phyloP scores from a whole-genome alignment of 2,113 vertebrate species.

The Electrona antarctica region DNA sequence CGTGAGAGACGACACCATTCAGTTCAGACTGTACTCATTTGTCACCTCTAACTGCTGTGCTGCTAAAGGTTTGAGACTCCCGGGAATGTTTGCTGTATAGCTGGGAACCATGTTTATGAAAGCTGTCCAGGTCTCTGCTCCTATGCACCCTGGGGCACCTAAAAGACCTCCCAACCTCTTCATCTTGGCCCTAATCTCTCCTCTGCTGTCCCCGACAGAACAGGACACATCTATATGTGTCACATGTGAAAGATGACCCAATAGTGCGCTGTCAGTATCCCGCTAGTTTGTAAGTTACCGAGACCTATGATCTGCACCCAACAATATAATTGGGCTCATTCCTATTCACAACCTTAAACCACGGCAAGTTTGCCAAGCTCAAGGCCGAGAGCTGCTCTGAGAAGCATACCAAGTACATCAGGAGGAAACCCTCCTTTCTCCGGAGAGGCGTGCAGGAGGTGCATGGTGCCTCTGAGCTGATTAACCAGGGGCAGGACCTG shows the following conservation, averaged over 20 bases:
- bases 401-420: slow-evolving; percentile 55
- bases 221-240: slow-evolving; percentile 34
- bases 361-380: slow-evolving; percentile 39
- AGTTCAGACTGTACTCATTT: slow-evolving; percentile 58
- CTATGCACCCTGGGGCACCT: slow-evolving; percentile 33
- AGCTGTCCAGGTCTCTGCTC: slow-evolving; percentile 45
- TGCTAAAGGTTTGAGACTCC: slow-evolving; percentile 40
- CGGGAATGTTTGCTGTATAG: slow-evolving; percentile 39
- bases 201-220: slow-evolving; percentile 31
- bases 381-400: slow-evolving; percentile 29
- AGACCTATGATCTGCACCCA: slow-evolving; percentile 13
- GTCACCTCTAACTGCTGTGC: slow-evolving; percentile 62
- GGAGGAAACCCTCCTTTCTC: slow-evolving; percentile 32
- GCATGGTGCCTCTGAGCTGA: slow-evolving; percentile 29
- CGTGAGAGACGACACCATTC: slow-evolving; percentile 49
- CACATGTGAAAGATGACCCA: slow-evolving; percentile 52
- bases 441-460: slow-evolving; percentile 30
- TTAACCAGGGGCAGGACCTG: slow-evolving; percentile 21
- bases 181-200: slow-evolving; percentile 39
- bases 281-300: slow-evolving; percentile 25
- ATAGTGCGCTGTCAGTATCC: slow-evolving; percentile 26
- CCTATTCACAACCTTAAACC: slow-evolving; percentile 41
- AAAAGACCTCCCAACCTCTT: slow-evolving; percentile 20
- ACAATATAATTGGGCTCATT: slow-evolving; percentile 21
- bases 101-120: slow-evolving; percentile 61